Base-by-base conservation (phyloP, 2,888 invertebrate species). In the Microchrysa polita region DNA sequence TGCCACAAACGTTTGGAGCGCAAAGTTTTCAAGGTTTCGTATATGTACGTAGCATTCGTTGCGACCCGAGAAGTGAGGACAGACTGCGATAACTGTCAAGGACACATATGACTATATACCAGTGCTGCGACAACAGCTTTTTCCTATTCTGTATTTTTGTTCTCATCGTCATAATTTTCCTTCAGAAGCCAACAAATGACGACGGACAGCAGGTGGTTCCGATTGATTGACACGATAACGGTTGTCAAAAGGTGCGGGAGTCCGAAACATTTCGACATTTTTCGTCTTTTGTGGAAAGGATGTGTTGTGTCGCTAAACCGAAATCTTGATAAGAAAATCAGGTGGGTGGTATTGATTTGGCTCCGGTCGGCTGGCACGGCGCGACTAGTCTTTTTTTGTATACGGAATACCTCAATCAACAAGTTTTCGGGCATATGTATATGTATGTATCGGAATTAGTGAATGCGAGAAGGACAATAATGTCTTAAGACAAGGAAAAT, bases 251-350 rank as follows among this genome's bases (percentile, higher is more conserved):
- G 10, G 55, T 22, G 5, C 53, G 5, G 48, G 27, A 34, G 27
- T 34, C 27, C 4, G 27, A 7, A 7, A n/a, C n/a, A n/a, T n/a
- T n/a, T 7, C 27, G 27, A 34, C 27, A 34, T 20, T 55, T n/a
- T n/a, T 20, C 5, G 55, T 22, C 18, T 7, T 22, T n/a, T n/a
- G n/a, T 20, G 10, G 20, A 55, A 10, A 55, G 18, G 55, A 55
- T 18, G 18, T 22, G 20, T 22, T 20, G 2, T 55, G 20, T 18
- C 55, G 18, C 10, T 16, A 18, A 18, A 16, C 61, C 20, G 48
- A 20, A 48, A 65, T 65, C 65, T 65, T 48, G 65, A 65, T 65
- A 65, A 65, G 23, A 14, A n/a, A n/a, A n/a, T n/a, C n/a, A n/a
- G 2, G 27, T 34, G 27, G 27, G 27, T 5, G 27, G 27, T 7